phyloP scores from a whole-genome alignment of 2,797 vertebrate genomes.

The Pempheris klunzingeri region DNA sequence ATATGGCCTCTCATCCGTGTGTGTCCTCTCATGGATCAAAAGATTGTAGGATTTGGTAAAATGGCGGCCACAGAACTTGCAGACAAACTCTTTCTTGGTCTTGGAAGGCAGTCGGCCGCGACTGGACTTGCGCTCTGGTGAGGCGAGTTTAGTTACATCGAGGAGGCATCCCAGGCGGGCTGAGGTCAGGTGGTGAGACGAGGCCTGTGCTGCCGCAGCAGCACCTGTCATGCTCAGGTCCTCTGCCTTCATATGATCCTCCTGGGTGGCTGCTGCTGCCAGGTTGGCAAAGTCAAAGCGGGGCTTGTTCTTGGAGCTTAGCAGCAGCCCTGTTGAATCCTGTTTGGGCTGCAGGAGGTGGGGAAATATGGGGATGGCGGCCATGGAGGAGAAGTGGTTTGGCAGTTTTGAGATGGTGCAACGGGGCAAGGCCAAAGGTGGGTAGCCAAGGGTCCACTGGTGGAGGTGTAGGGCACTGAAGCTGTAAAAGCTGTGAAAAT shows the following conservation, averaged over 20 bases:
- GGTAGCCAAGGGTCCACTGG: slow-evolving; percentile 98
- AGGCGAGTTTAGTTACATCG: slow-evolving; percentile 91
- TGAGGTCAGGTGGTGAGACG: slow-evolving; percentile 72
- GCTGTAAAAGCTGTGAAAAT: slow-evolving; percentile 93
- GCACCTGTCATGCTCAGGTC: slow-evolving; percentile 85
- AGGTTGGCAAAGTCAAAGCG: slow-evolving; percentile 99
- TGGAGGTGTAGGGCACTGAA: slow-evolving; percentile 97
- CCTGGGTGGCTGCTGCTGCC: slow-evolving; percentile 95
- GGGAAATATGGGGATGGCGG: slow-evolving; percentile 92
- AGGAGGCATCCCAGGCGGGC: slow-evolving; percentile 88
- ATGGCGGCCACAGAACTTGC: slow-evolving; percentile 97
- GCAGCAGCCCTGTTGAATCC: slow-evolving; percentile 54
- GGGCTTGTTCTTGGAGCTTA: slow-evolving; percentile 90
- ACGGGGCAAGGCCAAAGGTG: slow-evolving; percentile 91
- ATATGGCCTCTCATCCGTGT: slow-evolving; percentile 97
- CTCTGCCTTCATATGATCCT: slow-evolving; percentile 93
- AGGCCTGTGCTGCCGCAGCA: slow-evolving; percentile 26
- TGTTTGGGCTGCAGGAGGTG: slow-evolving; percentile 91
- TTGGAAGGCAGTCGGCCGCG: slow-evolving; percentile 94
- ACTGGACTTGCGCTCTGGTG: slow-evolving; percentile 92
- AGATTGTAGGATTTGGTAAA: slow-evolving; percentile 99
- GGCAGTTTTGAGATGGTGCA: slow-evolving; percentile 95
- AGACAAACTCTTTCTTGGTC: slow-evolving; percentile 99
- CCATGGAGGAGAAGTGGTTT: slow-evolving; percentile 89
- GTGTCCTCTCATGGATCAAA: slow-evolving; percentile 97